Conservation (phyloP, 2,888 invertebrate genomes). For the Torymus tubicola region DNA sequence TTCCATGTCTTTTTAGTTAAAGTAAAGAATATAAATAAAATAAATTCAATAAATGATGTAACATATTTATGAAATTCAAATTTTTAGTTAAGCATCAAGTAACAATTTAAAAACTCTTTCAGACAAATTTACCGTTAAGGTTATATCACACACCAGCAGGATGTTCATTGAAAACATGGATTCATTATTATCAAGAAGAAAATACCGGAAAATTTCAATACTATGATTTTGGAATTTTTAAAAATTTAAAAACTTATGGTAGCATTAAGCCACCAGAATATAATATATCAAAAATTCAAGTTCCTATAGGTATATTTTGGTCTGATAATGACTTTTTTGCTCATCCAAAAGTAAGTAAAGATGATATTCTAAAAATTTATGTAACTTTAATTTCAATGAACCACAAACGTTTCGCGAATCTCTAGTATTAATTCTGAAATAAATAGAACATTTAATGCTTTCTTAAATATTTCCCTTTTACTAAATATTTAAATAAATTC, state of each 20-base stretch:
- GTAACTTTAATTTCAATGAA: too few species aligned
- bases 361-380: not conserved
- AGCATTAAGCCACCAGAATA: constrained; percentile 81
- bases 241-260: constrained; percentile 81
- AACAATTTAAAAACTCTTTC: constrained; percentile 1
- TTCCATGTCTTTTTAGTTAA: too few species aligned
- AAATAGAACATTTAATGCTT: too few species aligned
- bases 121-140: constrained; percentile 81
- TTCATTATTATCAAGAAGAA: constrained; percentile 84
- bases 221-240: constrained; percentile 83
- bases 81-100: too few species aligned
- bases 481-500: too few species aligned
- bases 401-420: too few species aligned
- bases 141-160: constrained; percentile 85
- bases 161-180: constrained; percentile 83
- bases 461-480: too few species aligned
- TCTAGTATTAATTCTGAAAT: too few species aligned
- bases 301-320: constrained; percentile 83
- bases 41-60: too few species aligned
- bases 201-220: constrained; percentile 80
- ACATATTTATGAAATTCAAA: too few species aligned
- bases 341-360: constrained; percentile 76
- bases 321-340: constrained; percentile 86
- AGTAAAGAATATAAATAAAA: too few species aligned
- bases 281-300: constrained; percentile 80